Base-by-base conservation (phyloP, 2,113 vertebrate genomes). In the Ptyas mucosa region DNA sequence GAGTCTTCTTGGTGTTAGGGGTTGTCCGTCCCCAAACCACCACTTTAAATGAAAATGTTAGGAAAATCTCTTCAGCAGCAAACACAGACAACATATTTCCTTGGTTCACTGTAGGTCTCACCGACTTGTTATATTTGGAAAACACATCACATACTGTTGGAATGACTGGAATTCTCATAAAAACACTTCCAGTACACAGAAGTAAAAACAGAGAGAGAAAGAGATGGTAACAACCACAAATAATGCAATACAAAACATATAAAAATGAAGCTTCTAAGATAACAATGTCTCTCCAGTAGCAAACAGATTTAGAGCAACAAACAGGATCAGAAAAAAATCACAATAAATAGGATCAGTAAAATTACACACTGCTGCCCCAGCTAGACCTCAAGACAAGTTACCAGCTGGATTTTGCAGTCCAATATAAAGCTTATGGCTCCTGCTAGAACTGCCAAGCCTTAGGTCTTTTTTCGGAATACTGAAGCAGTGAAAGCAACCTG, bases 61-160 rank as follows among this genome's bases (percentile, higher is more conserved):
- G 21, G 39, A 85, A 52, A 87, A 14, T 34, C 53, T 53, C 3
- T 90, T 90, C 20, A 64, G 92, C 92, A 49, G 49, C 12, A 29
- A 34, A 85, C 39, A 43, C 26, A 87, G 24, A 29, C 53, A 81
- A 86, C 58, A 14, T 49, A 90, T 93, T 90, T 64, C 75, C 64
- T 57, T 64, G 39, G 55, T 39, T 93, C 64, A 51, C 49, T 87
- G 29, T 51, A 24, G 55, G 92, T 51, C 87, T 49, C 93, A 90
- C 86, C 53, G 87, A 92, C 89, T 94, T 95, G 91, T 94, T 95
- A 93, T 93, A 85, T 69, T 94, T 94, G 93, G 95, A 95, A 93
- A 93, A 54, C 8, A 53, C n/a, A 87, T 61, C 91, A 90, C 85
- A 87, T 55, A 75, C 39, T 91, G 89, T 57, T 58, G 87, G 91